Evolutionary conservation across 2,113 vertebrate species (phyloP).

Genomic region (Cheirogaleus medius): DNA sequence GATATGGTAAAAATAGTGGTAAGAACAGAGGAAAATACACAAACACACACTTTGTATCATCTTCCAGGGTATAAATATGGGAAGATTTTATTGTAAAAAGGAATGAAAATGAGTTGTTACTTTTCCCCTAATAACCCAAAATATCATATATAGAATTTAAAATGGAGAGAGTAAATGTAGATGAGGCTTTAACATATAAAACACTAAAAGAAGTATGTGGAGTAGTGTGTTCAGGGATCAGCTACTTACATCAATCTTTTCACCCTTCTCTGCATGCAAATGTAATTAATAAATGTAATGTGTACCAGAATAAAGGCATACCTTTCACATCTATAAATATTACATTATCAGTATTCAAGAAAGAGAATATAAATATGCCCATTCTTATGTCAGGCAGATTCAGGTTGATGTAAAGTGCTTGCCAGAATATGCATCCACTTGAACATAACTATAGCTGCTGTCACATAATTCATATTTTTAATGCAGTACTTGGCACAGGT

Average conservation of each 20-base stretch:
- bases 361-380: conserved; percentile 65
- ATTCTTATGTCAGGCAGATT: conserved; percentile 27
- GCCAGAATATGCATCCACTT: conserved; percentile 56
- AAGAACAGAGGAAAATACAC: neutral
- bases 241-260: neutral
- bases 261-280: neutral
- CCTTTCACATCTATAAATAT: conserved; percentile 62
- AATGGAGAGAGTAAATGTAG: neutral
- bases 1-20: neutral
- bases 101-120: neutral
- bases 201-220: neutral
- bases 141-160: neutral
- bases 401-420: conserved; percentile 68
- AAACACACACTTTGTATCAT: neutral
- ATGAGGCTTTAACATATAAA: neutral
- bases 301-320: conserved; percentile 4
- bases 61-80: neutral
- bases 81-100: neutral
- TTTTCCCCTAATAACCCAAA: neutral
- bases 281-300: conserved; percentile 62
- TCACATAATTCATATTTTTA: conserved; percentile 76
- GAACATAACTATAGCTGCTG: conserved; percentile 62
- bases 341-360: conserved; percentile 58
- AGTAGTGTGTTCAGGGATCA: neutral
- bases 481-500: conserved; percentile 73